Conservation (phyloP, 2,888 invertebrate genomes). For the Drosophila borborema region DNA sequence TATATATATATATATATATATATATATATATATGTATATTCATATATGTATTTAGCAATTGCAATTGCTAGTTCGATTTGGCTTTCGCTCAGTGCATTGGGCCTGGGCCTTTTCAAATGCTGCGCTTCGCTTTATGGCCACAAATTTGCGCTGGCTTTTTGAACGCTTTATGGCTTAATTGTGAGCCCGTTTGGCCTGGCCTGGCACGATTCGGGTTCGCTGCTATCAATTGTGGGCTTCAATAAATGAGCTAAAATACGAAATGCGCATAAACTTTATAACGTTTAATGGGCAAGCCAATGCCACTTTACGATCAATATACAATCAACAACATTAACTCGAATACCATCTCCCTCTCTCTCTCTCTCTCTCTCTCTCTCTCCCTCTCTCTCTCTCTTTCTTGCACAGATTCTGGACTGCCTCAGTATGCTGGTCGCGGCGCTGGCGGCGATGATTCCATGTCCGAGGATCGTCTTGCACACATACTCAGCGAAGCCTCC, state of each 20-base stretch:
- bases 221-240: constrained; percentile 55
- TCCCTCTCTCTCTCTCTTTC: constrained; percentile 1
- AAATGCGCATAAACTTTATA: constrained; percentile 72
- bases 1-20: background rate
- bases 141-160: constrained; percentile 79
- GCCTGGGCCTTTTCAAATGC: constrained; percentile 56
- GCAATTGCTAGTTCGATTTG: background rate
- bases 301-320: constrained; percentile 74
- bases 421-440: constrained; percentile 92
- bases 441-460: constrained; percentile 91
- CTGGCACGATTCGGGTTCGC: constrained; percentile 4
- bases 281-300: constrained; percentile 76
- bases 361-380: background rate
- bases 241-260: constrained; percentile 63
- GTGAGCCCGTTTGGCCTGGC: constrained; percentile 31
- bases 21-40: no score
- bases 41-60: background rate
- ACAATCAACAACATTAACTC: constrained; percentile 23
- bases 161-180: constrained; percentile 79
- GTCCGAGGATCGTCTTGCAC: constrained; percentile 96
- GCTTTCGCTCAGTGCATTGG: constrained; percentile 42
- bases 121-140: constrained; percentile 68
- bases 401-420: constrained; percentile 90
- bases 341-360: background rate
- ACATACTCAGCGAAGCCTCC: constrained; percentile 96